Percentiles rank a stretch among this genome's conserved stretches.
Evolutionary conservation across 2,888 invertebrate genomes (phyloP).

Genomic region (Bedellia somnulentella): DNA sequence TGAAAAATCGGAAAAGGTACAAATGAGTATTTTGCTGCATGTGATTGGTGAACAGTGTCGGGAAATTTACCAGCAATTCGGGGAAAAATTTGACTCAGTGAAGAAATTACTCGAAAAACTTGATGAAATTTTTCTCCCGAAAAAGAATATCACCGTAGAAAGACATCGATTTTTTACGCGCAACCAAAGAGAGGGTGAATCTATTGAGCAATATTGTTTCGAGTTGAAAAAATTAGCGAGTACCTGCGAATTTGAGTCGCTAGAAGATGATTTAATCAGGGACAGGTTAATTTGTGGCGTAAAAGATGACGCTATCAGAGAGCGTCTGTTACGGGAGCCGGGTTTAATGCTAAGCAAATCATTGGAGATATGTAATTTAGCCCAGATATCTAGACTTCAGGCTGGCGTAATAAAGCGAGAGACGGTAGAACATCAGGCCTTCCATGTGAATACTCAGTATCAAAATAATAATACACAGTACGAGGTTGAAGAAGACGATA

Average conservation of each 20-base stretch:
- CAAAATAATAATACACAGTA: not conserved
- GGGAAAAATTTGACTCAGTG: too few species aligned
- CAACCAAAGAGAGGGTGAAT: slow-evolving; percentile 9
- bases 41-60: too few species aligned
- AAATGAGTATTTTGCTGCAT: too few species aligned
- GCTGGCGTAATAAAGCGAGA: slow-evolving; percentile 8
- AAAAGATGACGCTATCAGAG: slow-evolving; percentile 8
- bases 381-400: slow-evolving; percentile 9
- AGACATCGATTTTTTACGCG: slow-evolving; percentile 12
- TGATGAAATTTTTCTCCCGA: slow-evolving; percentile 10
- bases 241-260: slow-evolving; percentile 12
- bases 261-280: slow-evolving; percentile 10
- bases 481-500: not conserved
- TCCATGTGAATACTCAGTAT: not conserved
- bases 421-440: not conserved
- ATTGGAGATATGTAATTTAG: slow-evolving; percentile 9
- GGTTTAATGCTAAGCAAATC: slow-evolving; percentile 10
- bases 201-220: slow-evolving; percentile 10
- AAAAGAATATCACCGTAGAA: slow-evolving; percentile 12
- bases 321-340: slow-evolving; percentile 10
- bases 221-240: slow-evolving; percentile 12
- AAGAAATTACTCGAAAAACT: too few species aligned
- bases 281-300: slow-evolving; percentile 13
- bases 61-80: too few species aligned
- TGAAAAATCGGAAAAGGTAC: too few species aligned